A percentile compares a stretch with the other conserved stretches of the same genome.
Evolutionary conservation across 2,888 invertebrate species (phyloP).

Genomic region (Pristionchus arcanus): DNA sequence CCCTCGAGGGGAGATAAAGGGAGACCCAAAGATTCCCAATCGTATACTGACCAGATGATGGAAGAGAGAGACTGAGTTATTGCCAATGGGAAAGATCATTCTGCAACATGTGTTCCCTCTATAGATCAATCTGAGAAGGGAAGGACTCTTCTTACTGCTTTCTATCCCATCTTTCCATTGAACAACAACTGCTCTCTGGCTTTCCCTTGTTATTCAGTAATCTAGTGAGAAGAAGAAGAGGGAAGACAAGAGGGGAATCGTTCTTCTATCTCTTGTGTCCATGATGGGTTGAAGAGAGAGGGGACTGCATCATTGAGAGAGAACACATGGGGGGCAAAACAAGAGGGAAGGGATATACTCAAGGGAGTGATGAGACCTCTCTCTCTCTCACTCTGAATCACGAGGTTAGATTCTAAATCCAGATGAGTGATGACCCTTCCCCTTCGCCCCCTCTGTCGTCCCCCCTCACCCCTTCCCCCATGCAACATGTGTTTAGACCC

Average conservation of each 20-base stretch:
- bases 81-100: background rate
- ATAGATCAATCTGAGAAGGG: background rate
- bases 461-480: background rate
- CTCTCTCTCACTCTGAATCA: background rate
- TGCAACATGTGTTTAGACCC: background rate
- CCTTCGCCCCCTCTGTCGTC: no score
- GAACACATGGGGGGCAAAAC: background rate
- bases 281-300: background rate
- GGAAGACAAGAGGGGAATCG: background rate
- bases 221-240: conserved; percentile 41
- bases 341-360: background rate
- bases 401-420: background rate
- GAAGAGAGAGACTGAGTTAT: background rate
- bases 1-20: background rate
- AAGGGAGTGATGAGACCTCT: background rate
- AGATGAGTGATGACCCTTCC: background rate
- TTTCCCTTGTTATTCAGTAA: conserved; percentile 36
- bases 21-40: background rate
- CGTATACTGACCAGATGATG: background rate
- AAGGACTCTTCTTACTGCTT: background rate
- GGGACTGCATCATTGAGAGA: conserved; percentile 20
- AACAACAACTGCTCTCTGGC: conserved; percentile 36
- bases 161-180: background rate
- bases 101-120: background rate
- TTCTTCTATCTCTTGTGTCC: background rate